These are phyloP conservation scores for Cettia cetti DNA, from an alignment of 2,113 vertebrate genomes.

Conservation along the genomic window DNA sequence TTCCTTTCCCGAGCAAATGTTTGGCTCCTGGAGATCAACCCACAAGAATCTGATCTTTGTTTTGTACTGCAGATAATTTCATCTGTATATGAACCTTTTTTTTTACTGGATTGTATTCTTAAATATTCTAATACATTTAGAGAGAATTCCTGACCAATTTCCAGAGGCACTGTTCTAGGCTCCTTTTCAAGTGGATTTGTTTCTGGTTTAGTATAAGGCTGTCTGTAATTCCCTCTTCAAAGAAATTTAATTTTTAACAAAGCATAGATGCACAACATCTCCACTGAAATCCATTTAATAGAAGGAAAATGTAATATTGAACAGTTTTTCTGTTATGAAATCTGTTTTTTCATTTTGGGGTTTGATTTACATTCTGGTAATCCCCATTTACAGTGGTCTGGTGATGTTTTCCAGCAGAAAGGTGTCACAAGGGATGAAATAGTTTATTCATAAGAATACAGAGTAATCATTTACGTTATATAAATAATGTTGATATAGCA, in stretches of 20 bases:
- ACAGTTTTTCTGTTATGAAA: not conserved
- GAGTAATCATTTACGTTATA: not conserved
- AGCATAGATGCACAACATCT: not conserved
- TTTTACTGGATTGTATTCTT: not conserved
- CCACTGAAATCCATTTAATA: not conserved
- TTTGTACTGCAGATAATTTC: not conserved
- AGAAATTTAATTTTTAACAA: not conserved
- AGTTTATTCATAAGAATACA: not conserved
- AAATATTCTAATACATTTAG: not conserved
- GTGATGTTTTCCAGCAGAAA: not conserved
- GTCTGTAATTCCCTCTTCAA: not conserved
- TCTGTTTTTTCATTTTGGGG: not conserved
- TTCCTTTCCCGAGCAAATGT: not conserved
- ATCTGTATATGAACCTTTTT: not conserved
- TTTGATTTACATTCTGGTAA: not conserved
- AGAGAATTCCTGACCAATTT: not conserved
- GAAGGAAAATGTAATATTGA: not conserved
- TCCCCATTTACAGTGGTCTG: not conserved
- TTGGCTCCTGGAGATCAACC: not conserved
- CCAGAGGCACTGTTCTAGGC: accelerated
- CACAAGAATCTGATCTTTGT: not conserved
- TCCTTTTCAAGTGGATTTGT: not conserved
- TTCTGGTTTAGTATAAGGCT: not conserved
- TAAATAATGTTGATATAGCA: not conserved
- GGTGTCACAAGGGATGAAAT: not conserved